Evolutionary conservation across 2,888 invertebrate species (phyloP).

Genomic region (Heteropelma amictum): DNA sequence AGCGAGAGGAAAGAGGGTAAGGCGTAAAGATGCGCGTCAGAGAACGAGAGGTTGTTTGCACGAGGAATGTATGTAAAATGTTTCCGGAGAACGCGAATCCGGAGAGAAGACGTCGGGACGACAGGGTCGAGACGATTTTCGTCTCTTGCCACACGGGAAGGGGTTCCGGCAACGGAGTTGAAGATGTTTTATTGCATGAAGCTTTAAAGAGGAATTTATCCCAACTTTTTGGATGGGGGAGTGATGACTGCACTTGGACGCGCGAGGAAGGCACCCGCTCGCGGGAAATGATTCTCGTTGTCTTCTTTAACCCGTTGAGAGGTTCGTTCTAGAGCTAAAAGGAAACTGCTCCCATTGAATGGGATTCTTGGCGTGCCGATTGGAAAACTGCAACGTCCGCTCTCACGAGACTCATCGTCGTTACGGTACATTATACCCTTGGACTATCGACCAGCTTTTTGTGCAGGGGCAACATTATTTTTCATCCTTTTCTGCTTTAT

Average conservation of each 20-base stretch:
- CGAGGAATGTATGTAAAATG: conserved; percentile 42
- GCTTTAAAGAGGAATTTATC: background rate
- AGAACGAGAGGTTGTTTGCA: conserved; percentile 25
- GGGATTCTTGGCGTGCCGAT: conserved; percentile 37
- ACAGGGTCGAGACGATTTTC: conserved; percentile 38
- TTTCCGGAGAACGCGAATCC: conserved; percentile 34
- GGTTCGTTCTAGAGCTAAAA: conserved; percentile 19
- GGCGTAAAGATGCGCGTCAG: conserved; percentile 20
- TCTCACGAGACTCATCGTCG: conserved; percentile 50
- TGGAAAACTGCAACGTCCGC: conserved; percentile 62
- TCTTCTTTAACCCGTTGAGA: too few relatives aligned
- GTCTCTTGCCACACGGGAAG: conserved; percentile 11
- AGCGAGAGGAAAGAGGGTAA: background rate
- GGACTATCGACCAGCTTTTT: too few relatives aligned
- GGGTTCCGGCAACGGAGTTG: background rate
- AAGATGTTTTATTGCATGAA: conserved; percentile 12
- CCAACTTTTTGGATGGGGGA: background rate
- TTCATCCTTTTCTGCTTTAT: too few relatives aligned
- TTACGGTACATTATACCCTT: too few relatives aligned
- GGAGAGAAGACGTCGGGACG: conserved; percentile 47
- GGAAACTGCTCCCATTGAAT: conserved; percentile 6
- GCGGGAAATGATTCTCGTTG: too few relatives aligned
- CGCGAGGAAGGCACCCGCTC: too few relatives aligned
- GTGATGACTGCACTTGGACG: conserved; percentile 39
- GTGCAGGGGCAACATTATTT: too few relatives aligned